These are phyloP conservation scores for Ostrea denselamellosa DNA, from an alignment of 1,140 invertebrate species.

Conservation along the genomic window DNA sequence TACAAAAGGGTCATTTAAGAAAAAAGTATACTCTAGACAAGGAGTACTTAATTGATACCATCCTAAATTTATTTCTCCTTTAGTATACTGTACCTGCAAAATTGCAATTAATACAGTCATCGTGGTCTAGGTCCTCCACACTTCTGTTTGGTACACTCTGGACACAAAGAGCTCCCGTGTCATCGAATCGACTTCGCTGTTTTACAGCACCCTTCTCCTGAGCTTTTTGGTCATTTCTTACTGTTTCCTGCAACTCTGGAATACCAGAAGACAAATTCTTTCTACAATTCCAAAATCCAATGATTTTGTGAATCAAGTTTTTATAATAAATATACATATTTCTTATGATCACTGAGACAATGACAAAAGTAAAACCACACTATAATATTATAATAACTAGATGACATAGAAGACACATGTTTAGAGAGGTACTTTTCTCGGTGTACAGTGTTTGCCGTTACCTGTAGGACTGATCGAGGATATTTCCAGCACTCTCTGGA, in stretches of 20 bases:
- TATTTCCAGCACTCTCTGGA: constrained; percentile 68
- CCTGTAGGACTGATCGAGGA: constrained; percentile 61
- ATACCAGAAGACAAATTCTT: neutral
- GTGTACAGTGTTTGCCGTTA: neutral
- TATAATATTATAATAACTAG: too few relatives aligned
- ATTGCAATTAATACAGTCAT: constrained; percentile 53
- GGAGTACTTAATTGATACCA: too few relatives aligned
- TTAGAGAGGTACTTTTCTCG: neutral
- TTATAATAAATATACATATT: too few relatives aligned
- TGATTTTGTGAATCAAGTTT: too few relatives aligned
- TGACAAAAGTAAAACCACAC: too few relatives aligned
- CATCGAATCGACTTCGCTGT: constrained; percentile 60
- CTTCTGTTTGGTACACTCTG: constrained; percentile 72
- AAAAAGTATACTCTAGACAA: too few relatives aligned
- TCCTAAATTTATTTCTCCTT: neutral
- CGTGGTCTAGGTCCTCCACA: constrained; percentile 66
- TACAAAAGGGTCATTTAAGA: too few relatives aligned
- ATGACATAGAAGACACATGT: too few relatives aligned
- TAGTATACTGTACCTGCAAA: constrained; percentile 28
- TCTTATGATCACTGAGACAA: too few relatives aligned
- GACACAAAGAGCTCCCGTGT: constrained; percentile 63
- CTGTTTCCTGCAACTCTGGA: constrained; percentile 1
- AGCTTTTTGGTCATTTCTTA: constrained; percentile 2
- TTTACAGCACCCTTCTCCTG: neutral
- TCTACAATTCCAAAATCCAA: too few relatives aligned